Evolutionary conservation across 2,113 vertebrate genomes (phyloP).

Genomic region (Rhinogobius similis): DNA sequence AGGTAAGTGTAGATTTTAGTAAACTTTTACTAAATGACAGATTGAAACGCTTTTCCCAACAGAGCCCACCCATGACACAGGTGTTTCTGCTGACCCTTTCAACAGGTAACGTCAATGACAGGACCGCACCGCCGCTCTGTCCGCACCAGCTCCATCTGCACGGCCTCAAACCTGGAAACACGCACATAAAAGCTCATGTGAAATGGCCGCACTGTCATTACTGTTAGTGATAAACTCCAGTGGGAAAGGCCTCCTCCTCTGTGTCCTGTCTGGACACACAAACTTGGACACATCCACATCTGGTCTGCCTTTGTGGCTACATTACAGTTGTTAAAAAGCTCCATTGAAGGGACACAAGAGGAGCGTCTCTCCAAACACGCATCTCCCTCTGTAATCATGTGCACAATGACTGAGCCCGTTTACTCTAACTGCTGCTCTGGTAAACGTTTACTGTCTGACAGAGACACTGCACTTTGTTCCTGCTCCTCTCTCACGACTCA

Average conservation of each 20-base stretch:
- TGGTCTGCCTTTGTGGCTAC: conserved; percentile 60
- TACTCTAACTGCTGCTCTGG: conserved; percentile 51
- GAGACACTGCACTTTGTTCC: conserved; percentile 53
- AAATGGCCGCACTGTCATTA: conserved; percentile 49
- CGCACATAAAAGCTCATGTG: conserved; percentile 36
- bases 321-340: conserved; percentile 36
- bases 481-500: conserved; percentile 33
- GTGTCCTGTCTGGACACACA: conserved; percentile 10
- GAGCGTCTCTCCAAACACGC: conserved; percentile 44
- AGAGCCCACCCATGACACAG: conserved; percentile 34
- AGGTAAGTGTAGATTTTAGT: neutral
- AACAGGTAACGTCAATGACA: conserved; percentile 37
- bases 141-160: conserved; percentile 21
- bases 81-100: conserved; percentile 37
- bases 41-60: conserved; percentile 12
- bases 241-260: conserved; percentile 5
- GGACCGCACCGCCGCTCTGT: conserved; percentile 25
- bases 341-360: conserved; percentile 34
- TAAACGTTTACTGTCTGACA: conserved; percentile 52
- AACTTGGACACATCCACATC: conserved; percentile 44
- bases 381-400: conserved; percentile 71
- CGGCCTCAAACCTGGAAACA: conserved; percentile 25
- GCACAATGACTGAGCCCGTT: conserved; percentile 60
- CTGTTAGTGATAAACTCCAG: conserved; percentile 40
- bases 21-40: neutral